Evolutionary conservation across 2,113 vertebrate genomes (phyloP).

Genomic region (Hydrochoerus hydrochaeris): DNA sequence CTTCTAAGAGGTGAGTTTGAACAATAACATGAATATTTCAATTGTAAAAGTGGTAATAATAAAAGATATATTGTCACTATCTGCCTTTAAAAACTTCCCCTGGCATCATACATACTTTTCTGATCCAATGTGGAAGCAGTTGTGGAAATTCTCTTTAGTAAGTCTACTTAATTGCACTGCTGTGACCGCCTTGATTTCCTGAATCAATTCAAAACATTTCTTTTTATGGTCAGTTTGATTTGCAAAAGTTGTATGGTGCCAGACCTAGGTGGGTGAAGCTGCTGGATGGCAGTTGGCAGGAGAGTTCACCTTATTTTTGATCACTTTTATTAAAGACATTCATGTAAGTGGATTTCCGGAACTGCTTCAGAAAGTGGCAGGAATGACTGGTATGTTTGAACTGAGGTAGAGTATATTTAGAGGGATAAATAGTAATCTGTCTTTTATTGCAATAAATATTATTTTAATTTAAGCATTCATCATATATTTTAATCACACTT

Average conservation of each 20-base stretch:
- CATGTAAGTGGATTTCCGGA: neutral
- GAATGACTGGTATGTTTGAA: neutral
- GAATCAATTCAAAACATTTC: neutral
- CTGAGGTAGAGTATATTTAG: neutral
- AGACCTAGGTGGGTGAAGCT: neutral
- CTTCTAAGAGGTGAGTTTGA: neutral
- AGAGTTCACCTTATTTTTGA: neutral
- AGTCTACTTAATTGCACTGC: neutral
- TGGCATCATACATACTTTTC: neutral
- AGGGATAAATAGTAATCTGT: neutral
- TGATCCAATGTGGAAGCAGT: neutral
- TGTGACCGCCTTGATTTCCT: neutral
- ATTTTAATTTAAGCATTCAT: neutral
- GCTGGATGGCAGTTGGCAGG: neutral
- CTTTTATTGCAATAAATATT: neutral
- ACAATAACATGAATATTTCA: neutral
- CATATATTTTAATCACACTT: neutral
- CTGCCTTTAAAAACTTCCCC: neutral
- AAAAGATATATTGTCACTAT: neutral
- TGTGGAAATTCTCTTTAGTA: neutral
- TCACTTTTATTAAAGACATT: neutral
- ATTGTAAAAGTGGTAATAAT: neutral
- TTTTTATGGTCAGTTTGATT: neutral
- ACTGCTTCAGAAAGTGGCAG: neutral
- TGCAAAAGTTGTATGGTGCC: neutral